Percentiles rank a stretch among this genome's conserved stretches.
phyloP scores from a whole-genome alignment of 2,113 vertebrate species.

The Dinomys branickii region DNA sequence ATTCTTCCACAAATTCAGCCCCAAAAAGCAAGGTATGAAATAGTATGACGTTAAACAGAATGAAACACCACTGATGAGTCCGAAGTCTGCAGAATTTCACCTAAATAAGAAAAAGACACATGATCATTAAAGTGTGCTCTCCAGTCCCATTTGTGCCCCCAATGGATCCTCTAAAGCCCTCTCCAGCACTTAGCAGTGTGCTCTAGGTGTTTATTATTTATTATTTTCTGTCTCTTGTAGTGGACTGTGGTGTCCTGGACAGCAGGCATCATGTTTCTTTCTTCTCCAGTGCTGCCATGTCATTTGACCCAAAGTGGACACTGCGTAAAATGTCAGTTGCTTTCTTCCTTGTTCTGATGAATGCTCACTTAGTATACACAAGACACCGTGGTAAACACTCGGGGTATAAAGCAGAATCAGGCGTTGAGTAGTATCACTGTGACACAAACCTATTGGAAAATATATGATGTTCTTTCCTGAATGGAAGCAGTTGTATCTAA shows the following conservation, averaged over 20 bases:
- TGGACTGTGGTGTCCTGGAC: not conserved
- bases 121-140: not conserved
- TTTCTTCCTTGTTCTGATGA: slow-evolving; percentile 20
- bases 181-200: not conserved
- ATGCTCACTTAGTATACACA: not conserved
- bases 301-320: not conserved
- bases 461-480: not conserved
- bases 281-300: not conserved
- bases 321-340: not conserved
- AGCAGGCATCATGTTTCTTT: not conserved
- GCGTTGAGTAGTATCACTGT: not conserved
- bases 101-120: slow-evolving; percentile 79
- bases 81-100: slow-evolving; percentile 89
- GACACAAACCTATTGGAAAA: slow-evolving; percentile 39
- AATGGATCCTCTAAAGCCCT: not conserved
- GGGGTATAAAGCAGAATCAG: not conserved
- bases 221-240: not conserved
- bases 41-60: slow-evolving; percentile 92
- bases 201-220: not conserved
- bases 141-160: not conserved
- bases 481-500: not conserved
- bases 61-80: slow-evolving; percentile 96
- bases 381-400: not conserved
- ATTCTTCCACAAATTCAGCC: slow-evolving; percentile 94
- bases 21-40: slow-evolving; percentile 95